Evolutionary conservation across 2,797 vertebrate species (phyloP), one percentile per base, ranked within the genome.

Genomic region (Acridotheres tristis): DNA sequence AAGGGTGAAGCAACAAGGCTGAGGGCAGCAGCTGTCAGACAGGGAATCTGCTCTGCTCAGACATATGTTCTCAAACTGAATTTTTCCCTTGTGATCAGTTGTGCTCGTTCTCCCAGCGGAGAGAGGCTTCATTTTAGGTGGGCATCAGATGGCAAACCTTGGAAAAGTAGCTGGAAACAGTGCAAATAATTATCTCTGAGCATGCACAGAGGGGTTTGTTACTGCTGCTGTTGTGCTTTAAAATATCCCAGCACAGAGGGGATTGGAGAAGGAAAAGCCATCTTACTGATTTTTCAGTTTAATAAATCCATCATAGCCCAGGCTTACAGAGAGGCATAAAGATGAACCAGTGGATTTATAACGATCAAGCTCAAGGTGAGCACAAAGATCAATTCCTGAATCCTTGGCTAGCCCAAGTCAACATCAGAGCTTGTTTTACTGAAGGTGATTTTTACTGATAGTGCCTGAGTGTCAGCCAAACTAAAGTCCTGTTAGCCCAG

Each of bases 121-220:
- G 76, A 51, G 48, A 87, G 63, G 93, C 59, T 78, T 45, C 40
- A 5, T 16, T 15, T 14, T 73, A 42, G 85, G 51, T 45, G 77
- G 91, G 95, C 95, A 94, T 96, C 94, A 96, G 94, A 95, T 94
- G 95, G 95, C 80, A 91, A 95, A 67, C 43, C 45, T 78, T 71
- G 13, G 77, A 59, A 81, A 82, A 93, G 94, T 29, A 50, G 48
- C 81, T 76, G 67, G 66, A 48, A 95, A 59, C 19, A 12, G 36
- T 38, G 48, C 77, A 90, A 69, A 86, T 95, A 95, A 93, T 95
- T 42, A 66, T 66, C 74, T 67, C 43, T 29, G 48, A 63, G 85
- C 77, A 76, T 3, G 2, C 83, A 94, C 69, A 82, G 80, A 50
- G 27, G 36, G 0, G 0, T 86, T 95, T 22, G 6, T 76, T 73